phyloP scores from a whole-genome alignment of 2,888 invertebrate species.

The Drosophila stalkeri region DNA sequence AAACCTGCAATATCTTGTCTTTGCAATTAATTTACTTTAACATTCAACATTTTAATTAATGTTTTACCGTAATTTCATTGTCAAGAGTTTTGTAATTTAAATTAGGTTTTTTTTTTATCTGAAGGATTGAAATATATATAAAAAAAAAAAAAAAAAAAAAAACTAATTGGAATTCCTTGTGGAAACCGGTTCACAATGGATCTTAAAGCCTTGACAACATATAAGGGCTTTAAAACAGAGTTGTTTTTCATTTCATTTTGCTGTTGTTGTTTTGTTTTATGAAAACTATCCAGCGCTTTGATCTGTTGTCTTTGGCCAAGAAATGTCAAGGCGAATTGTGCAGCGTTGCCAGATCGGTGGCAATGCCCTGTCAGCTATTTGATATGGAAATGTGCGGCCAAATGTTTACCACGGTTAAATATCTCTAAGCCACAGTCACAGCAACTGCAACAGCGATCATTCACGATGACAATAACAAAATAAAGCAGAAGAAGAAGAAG shows the following conservation, averaged over 20 bases:
- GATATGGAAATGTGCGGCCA: conserved; percentile 59
- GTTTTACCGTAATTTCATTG: neutral
- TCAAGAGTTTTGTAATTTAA: conserved; percentile 1
- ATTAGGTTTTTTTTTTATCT: neutral
- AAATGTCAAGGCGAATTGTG: conserved; percentile 49
- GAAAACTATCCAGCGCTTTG: conserved; percentile 11
- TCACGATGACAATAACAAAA: conserved; percentile 37
- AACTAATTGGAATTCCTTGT: neutral
- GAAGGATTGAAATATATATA: neutral
- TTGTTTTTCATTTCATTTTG: neutral
- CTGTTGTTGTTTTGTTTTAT: neutral
- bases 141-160: conserved; percentile 1
- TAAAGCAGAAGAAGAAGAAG: neutral
- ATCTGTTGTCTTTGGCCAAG: conserved; percentile 21
- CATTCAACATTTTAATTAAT: neutral
- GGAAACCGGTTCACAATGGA: neutral
- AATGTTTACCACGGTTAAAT: conserved; percentile 59
- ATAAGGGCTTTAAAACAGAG: conserved; percentile 6
- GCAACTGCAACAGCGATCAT: conserved; percentile 8
- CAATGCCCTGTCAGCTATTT: conserved; percentile 55
- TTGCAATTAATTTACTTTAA: neutral
- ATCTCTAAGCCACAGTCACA: conserved; percentile 34
- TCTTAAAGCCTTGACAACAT: neutral
- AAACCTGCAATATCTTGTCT: neutral
- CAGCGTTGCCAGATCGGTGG: conserved; percentile 30